A percentile compares a stretch with the other conserved stretches of the same genome.
Conservation (phyloP, 2,797 vertebrate genomes). For the Spinus olivaceus region DNA sequence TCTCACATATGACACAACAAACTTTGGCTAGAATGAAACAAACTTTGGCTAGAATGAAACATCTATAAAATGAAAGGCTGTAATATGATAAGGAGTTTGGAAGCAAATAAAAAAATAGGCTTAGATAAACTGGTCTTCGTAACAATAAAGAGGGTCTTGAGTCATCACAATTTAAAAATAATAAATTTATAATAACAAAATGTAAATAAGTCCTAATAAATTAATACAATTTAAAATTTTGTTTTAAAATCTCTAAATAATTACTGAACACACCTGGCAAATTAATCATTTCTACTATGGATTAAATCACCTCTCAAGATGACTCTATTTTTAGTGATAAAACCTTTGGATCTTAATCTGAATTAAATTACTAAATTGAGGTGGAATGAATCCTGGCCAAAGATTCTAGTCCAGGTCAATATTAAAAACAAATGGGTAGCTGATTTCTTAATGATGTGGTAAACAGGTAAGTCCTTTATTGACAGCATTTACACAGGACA, state of each 20-base stretch:
- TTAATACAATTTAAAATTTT: background rate
- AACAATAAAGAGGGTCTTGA: background rate
- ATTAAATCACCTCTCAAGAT: background rate
- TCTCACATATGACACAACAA: background rate
- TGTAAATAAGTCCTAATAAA: background rate
- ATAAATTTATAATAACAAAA: background rate
- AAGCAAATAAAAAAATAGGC: background rate
- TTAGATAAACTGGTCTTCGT: background rate
- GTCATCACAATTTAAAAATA: background rate
- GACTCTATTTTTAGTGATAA: background rate
- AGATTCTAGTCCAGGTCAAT: background rate
- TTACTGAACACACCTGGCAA: background rate
- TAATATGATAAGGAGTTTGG: background rate
- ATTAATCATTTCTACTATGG: background rate
- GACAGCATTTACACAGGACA: background rate
- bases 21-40: background rate
- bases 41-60: background rate
- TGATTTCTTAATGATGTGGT: background rate
- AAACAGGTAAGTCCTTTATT: background rate
- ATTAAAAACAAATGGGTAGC: background rate
- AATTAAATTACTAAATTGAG: background rate
- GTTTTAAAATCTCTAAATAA: background rate
- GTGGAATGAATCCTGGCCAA: background rate
- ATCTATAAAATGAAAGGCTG: background rate
- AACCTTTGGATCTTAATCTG: background rate